Percentiles rank a stretch among this genome's conserved stretches.
phyloP scores from a whole-genome alignment of 1,140 invertebrate species.

The Temnothorax curvispinosus region DNA sequence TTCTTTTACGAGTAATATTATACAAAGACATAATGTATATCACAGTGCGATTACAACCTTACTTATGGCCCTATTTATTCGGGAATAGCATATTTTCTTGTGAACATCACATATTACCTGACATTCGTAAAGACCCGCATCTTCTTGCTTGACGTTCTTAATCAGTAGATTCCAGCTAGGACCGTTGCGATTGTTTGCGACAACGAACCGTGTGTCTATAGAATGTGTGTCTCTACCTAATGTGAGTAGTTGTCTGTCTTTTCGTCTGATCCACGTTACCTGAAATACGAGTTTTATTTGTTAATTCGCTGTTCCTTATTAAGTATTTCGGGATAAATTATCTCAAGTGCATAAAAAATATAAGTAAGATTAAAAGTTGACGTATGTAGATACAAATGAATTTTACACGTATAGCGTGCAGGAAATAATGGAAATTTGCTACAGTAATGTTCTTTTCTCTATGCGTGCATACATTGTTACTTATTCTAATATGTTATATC shows the following conservation, averaged over 20 bases:
- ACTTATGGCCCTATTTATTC: background rate
- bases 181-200: constrained; percentile 87
- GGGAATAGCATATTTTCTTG: background rate
- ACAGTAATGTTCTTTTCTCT: background rate
- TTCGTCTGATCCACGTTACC: constrained; percentile 90
- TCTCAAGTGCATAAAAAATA: background rate
- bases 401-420: background rate
- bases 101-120: constrained; percentile 86
- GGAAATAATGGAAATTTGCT: background rate
- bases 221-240: constrained; percentile 90
- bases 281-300: constrained; percentile 78
- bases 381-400: background rate
- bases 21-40: background rate
- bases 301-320: background rate
- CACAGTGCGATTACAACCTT: background rate
- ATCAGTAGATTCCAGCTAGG: constrained; percentile 91
- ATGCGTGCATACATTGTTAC: background rate
- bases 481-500: constrained; percentile 16
- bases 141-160: constrained; percentile 89
- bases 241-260: constrained; percentile 91
- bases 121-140: constrained; percentile 93
- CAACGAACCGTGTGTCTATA: constrained; percentile 91
- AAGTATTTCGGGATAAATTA: background rate
- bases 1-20: background rate
- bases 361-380: background rate